phyloP scores from a whole-genome alignment of 2,113 vertebrate genomes.

The Clupea harengus region DNA sequence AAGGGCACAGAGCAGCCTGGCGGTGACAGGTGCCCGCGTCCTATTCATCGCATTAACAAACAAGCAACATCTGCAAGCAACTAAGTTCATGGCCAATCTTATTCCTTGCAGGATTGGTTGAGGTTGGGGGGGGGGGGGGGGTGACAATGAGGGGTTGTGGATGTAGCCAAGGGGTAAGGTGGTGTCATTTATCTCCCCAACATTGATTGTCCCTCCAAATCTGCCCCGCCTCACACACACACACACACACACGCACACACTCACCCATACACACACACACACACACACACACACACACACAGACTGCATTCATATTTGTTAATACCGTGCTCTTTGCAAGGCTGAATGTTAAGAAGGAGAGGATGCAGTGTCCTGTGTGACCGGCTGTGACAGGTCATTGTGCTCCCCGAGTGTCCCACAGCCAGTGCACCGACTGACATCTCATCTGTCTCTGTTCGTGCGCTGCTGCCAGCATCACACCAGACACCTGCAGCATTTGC shows the following conservation, averaged over 20 bases:
- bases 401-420: neutral
- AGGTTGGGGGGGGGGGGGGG: neutral
- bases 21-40: neutral
- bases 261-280: neutral
- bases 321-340: neutral
- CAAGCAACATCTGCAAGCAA: neutral
- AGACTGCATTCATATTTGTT: neutral
- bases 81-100: neutral
- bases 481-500: neutral
- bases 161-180: neutral
- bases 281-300: neutral
- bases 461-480: neutral
- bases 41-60: constrained; percentile 3
- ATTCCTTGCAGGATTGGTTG: neutral
- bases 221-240: neutral
- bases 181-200: neutral
- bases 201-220: neutral
- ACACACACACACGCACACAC: neutral
- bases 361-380: constrained; percentile 14
- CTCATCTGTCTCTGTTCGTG: neutral
- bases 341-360: neutral
- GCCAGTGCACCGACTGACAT: neutral
- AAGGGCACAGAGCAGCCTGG: neutral
- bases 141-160: constrained; percentile 3
- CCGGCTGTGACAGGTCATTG: neutral